Evolutionary conservation across 2,113 vertebrate species (phyloP).

Genomic region (Peucedramus taeniatus): DNA sequence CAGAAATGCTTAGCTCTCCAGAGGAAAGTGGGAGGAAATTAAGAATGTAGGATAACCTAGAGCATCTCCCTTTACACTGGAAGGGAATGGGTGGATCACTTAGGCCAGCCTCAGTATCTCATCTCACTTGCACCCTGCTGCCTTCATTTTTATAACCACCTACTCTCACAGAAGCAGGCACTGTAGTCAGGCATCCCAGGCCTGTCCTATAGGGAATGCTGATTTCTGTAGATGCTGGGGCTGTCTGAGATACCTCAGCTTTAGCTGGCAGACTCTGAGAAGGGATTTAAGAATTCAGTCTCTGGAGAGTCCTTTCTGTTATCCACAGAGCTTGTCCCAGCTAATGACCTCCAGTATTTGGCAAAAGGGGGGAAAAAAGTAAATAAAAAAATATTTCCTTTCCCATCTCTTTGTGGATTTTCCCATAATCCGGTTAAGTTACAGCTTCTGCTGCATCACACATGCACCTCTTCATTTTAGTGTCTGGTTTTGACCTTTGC

Average conservation of each 20-base stretch:
- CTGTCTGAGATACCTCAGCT: background rate
- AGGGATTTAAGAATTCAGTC: background rate
- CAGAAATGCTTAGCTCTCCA: background rate
- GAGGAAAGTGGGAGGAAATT: background rate
- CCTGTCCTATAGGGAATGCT: background rate
- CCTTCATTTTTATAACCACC: background rate
- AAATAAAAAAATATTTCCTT: constrained; percentile 62
- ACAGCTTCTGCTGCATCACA: constrained; percentile 55
- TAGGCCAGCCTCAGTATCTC: background rate
- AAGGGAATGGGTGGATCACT: background rate
- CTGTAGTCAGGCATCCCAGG: background rate
- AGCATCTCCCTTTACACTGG: background rate
- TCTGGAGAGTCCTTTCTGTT: background rate
- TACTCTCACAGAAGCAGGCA: background rate
- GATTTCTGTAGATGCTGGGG: background rate
- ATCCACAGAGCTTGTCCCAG: constrained; percentile 1
- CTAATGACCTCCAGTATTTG: constrained; percentile 19
- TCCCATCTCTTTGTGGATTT: constrained; percentile 58
- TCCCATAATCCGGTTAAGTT: constrained; percentile 41
- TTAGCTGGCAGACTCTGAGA: background rate
- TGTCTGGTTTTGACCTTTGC: constrained; percentile 62
- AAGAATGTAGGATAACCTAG: background rate
- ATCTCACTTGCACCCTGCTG: background rate
- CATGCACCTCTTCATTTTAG: constrained; percentile 63
- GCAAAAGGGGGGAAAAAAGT: background rate